A percentile compares a stretch with the other conserved stretches of the same genome.
Conservation (phyloP, 2,797 vertebrate species). For the Sebastes iracundus region DNA sequence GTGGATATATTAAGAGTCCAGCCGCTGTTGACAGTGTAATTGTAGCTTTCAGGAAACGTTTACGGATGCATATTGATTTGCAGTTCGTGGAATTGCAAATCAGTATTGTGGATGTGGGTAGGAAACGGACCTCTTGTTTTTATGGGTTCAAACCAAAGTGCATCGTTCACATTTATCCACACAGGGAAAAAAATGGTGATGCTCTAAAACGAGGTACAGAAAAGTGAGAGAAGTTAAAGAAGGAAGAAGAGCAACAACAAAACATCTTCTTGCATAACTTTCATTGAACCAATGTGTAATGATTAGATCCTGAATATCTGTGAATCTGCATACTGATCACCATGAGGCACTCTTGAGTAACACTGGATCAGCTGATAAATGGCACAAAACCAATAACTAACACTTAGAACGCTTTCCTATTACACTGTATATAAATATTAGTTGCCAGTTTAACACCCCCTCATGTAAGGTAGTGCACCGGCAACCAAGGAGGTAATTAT, state of each 20-base stretch:
- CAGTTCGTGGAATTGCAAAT: slow-evolving; percentile 28
- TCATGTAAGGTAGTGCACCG: neutral
- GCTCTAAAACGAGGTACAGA: neutral
- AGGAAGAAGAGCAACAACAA: neutral
- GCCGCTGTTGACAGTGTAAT: slow-evolving; percentile 51
- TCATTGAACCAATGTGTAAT: slow-evolving; percentile 3
- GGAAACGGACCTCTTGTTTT: slow-evolving; percentile 17
- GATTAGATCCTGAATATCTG: neutral
- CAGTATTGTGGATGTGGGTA: slow-evolving; percentile 10
- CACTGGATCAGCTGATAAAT: slow-evolving; percentile 1
- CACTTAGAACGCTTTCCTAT: neutral
- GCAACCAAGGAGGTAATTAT: neutral
- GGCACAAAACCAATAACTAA: slow-evolving; percentile 4
- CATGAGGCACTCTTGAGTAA: slow-evolving; percentile 3
- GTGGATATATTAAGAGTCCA: slow-evolving; percentile 21
- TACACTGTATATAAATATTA: neutral
- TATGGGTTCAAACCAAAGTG: slow-evolving; percentile 13
- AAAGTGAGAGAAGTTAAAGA: neutral
- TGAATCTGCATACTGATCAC: slow-evolving; percentile 4
- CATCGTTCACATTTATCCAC: slow-evolving; percentile 22
- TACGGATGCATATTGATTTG: slow-evolving; percentile 41
- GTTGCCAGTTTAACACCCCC: neutral
- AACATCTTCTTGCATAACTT: neutral
- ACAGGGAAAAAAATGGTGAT: slow-evolving; percentile 22
- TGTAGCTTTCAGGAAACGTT: slow-evolving; percentile 48